Evolutionary conservation across 2,797 vertebrate genomes (phyloP), one percentile per base, ranked within the genome.

Genomic region (Uromys caudimaculatus): DNA sequence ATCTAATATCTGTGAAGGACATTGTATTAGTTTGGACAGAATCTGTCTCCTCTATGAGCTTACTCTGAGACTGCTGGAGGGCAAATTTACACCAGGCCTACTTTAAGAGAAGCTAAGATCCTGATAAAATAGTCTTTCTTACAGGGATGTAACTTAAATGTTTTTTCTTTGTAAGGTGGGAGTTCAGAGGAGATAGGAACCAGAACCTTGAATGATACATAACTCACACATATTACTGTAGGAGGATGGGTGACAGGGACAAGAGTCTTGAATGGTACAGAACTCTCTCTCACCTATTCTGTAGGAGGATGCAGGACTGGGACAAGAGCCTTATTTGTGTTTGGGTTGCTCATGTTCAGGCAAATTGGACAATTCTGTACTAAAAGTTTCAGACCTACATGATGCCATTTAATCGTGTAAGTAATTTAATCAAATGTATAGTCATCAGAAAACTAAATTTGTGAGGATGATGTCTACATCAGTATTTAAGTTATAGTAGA

Each of bases 401-500:
- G 86, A 76, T 41, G 60, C 27, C 35, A 88, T 21, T 92, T 92
- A 96, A 92, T 93, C 56, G 92, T 41, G 47, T 56, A 71, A 83
- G 76, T 95, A 82, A 96, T 92, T 88, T 89, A 93, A 67, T 78
- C 64, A 97, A 96, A 32, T 29, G 1, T 56, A 76, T 7, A 93
- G 54, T 32, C 69, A 92, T 27, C 38, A 93, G 38, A 62, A 94
- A 96, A 94, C 23, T 41, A 86, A 86, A 81, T 93, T 96, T 52
- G 54, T 71, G n/a, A 54, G 29, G 6, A 6, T 21, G 8, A 77
- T 47, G 17, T 52, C 47, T 19, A 29, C 29, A 82, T 5, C 0
- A 27, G 19, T 17, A 9, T 23, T 95, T 88, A 83, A 79, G 84
- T 29, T 81, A 85, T 54, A 77, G 44, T 13, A 52, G 29, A 3